Evolutionary conservation across 2,888 invertebrate genomes (phyloP).

Genomic region (Tipula vernalis): DNA sequence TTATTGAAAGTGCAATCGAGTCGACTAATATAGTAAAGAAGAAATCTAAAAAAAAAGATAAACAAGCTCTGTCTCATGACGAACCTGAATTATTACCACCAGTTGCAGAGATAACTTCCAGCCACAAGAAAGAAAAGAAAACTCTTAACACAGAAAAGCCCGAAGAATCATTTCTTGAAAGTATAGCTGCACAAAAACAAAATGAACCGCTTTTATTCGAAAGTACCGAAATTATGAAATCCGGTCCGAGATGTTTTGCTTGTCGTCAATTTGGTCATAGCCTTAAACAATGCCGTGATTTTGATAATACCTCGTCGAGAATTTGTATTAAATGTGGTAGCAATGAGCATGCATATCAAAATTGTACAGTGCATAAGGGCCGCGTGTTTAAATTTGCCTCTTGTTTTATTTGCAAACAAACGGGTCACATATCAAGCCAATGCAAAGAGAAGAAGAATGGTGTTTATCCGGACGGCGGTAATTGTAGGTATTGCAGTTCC

Average conservation of each 20-base stretch:
- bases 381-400: background rate
- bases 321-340: slow-evolving; percentile 9
- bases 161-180: background rate
- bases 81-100: background rate
- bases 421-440: slow-evolving; percentile 9
- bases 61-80: background rate
- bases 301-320: background rate
- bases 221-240: background rate
- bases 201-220: background rate
- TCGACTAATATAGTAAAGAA: background rate
- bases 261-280: background rate
- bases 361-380: background rate
- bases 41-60: background rate
- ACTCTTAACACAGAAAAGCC: background rate
- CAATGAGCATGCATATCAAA: background rate
- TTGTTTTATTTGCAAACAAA: slow-evolving; percentile 8
- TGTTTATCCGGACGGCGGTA: slow-evolving; percentile 5
- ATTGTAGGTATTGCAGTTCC: slow-evolving; percentile 5
- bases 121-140: background rate
- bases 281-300: background rate
- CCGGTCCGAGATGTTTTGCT: background rate
- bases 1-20: background rate
- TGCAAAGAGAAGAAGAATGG: slow-evolving; percentile 5
- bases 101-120: background rate
- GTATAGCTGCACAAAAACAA: background rate